A percentile compares a stretch with the other conserved stretches of the same genome.
Conservation (phyloP, 37 sponge, comb jelly and placozoan genomes). For the Dysidea cf. avara region DNA sequence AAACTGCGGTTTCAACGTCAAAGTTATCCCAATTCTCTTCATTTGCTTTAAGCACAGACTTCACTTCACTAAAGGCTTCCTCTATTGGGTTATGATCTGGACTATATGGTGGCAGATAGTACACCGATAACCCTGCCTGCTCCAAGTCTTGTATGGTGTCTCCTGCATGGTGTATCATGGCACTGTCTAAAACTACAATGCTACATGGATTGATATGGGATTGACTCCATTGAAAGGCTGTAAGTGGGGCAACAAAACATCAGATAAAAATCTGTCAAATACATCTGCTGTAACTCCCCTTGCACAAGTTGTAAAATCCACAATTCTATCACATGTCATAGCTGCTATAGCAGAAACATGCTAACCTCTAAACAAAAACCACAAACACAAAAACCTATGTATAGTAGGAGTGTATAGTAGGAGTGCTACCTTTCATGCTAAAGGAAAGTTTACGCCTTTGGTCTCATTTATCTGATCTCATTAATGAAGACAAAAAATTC, state of each 20-base stretch:
- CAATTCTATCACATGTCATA: constrained; percentile 4
- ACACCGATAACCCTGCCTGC: background rate
- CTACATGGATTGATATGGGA: no score
- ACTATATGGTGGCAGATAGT: background rate
- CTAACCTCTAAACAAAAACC: background rate
- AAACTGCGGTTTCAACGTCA: constrained; percentile 4
- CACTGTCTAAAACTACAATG: background rate
- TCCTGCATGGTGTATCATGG: constrained; percentile 1
- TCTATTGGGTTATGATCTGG: constrained; percentile 6
- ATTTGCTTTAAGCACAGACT: background rate
- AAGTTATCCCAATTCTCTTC: background rate
- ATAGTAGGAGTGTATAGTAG: constrained; percentile 1
- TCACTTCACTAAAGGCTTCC: constrained; percentile 1
- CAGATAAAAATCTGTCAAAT: background rate
- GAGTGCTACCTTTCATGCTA: background rate
- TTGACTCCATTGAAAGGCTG: constrained; percentile 32
- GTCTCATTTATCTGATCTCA: constrained; percentile 19
- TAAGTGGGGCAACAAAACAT: constrained; percentile 40
- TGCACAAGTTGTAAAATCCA: background rate
- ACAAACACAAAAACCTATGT: no score
- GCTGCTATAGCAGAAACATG: background rate
- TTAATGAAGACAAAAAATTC: no score
- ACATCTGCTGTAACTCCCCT: background rate
- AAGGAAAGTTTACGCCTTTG: constrained; percentile 17
- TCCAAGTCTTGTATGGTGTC: background rate